These are phyloP conservation scores for Mythimna lalbum DNA, from an alignment of 2,888 invertebrate species.

Conservation along the genomic window DNA sequence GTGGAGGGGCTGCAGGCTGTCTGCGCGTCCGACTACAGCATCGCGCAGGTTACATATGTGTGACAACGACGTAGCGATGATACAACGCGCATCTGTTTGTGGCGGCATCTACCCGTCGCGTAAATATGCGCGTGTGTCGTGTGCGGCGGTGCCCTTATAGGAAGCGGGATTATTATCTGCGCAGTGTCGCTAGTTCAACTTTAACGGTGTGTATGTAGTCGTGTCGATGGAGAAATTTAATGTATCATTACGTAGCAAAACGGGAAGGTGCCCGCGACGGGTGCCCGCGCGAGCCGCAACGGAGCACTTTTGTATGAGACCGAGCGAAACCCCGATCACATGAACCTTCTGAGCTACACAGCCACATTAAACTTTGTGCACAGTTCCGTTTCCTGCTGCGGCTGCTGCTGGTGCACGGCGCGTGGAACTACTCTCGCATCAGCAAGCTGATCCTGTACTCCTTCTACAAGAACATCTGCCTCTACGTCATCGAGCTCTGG, in stretches of 20 bases:
- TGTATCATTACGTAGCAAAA: too few relatives aligned
- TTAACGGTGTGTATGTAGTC: too few relatives aligned
- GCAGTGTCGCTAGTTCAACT: too few relatives aligned
- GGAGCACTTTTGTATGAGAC: too few relatives aligned
- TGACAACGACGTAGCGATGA: not conserved
- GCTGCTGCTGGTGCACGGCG: constrained; percentile 98
- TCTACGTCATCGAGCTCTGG: constrained; percentile 99
- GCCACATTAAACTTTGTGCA: not conserved
- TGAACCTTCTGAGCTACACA: not conserved
- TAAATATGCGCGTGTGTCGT: too few relatives aligned
- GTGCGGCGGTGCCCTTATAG: too few relatives aligned
- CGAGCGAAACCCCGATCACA: not conserved
- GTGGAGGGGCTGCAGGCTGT: constrained; percentile 99
- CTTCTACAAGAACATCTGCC: constrained; percentile 99
- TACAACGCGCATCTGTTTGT: constrained; percentile 74
- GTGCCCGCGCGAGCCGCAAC: too few relatives aligned
- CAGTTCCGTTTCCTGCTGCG: constrained; percentile 98
- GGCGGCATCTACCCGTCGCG: constrained; percentile 88
- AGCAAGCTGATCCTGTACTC: constrained; percentile 99
- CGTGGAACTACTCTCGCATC: constrained; percentile 99
- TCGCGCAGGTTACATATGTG: constrained; percentile 91
- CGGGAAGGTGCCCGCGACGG: too few relatives aligned
- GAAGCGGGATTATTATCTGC: too few relatives aligned
- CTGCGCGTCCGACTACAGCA: constrained; percentile 99
- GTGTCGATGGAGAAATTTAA: too few relatives aligned